These are phyloP conservation scores for Nomada ruficornis DNA, from an alignment of 2,888 invertebrate species.

Conservation along the genomic window DNA sequence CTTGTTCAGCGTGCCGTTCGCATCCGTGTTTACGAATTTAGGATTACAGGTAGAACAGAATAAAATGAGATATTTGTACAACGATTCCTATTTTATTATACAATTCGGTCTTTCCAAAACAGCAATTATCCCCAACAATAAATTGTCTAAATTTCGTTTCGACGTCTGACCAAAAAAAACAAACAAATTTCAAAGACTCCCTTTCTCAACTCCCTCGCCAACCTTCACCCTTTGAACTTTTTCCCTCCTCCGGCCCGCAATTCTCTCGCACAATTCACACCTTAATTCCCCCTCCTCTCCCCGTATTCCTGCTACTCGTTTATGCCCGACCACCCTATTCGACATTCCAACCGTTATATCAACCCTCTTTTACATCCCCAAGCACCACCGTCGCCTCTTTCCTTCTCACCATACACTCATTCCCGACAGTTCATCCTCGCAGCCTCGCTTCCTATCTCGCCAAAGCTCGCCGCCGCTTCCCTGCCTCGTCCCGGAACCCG, in stretches of 20 bases:
- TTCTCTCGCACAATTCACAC: slow-evolving; percentile 5
- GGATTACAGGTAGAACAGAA: too few relatives aligned
- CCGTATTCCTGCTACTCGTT: neutral
- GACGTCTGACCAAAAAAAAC: too few relatives aligned
- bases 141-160: too few relatives aligned
- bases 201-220: neutral
- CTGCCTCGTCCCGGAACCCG: slow-evolving; percentile 10
- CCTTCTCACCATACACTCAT: too few relatives aligned
- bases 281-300: neutral
- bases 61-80: too few relatives aligned
- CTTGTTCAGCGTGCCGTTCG: too few relatives aligned
- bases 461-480: neutral
- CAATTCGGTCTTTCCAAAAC: too few relatives aligned
- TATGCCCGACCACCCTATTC: slow-evolving; percentile 10
- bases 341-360: neutral
- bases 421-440: neutral
- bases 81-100: too few relatives aligned
- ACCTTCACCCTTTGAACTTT: neutral
- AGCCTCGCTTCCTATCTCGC: slow-evolving; percentile 18
- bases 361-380: slow-evolving; percentile 8
- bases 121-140: too few relatives aligned
- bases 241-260: neutral
- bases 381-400: neutral
- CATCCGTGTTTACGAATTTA: too few relatives aligned
- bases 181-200: too few relatives aligned